Evolutionary conservation across 2,797 vertebrate species (phyloP).

Genomic region (Coregonus suidteri): DNA sequence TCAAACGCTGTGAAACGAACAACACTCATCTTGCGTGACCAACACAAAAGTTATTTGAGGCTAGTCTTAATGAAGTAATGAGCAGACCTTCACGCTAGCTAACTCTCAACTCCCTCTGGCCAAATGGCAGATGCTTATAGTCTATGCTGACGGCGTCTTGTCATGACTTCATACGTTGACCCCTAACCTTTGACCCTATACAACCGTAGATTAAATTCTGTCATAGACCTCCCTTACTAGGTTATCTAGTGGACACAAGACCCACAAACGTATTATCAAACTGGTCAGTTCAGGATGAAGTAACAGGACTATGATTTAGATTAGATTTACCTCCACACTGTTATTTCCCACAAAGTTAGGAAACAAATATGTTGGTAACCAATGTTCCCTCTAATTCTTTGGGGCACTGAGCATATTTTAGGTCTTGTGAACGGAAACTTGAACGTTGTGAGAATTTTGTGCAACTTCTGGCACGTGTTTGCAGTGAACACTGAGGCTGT

Average conservation of each 20-base stretch:
- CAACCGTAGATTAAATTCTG: neutral
- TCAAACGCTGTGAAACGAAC: neutral
- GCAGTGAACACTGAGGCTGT: too few species aligned
- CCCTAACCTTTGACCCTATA: slow-evolving; percentile 39
- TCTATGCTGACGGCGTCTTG: slow-evolving; percentile 46
- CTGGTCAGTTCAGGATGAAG: neutral
- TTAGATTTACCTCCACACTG: neutral
- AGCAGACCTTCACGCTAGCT: slow-evolving; percentile 32
- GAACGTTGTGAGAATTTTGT: too few species aligned
- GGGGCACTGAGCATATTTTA: too few species aligned
- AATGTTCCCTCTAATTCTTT: too few species aligned
- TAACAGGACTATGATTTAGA: neutral
- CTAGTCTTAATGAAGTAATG: slow-evolving; percentile 38
- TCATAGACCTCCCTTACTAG: neutral
- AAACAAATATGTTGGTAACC: too few species aligned
- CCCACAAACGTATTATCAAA: neutral
- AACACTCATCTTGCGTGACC: neutral
- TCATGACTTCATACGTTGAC: slow-evolving; percentile 38
- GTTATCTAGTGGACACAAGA: neutral
- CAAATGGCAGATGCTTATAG: slow-evolving; percentile 50
- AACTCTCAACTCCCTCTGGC: slow-evolving; percentile 12
- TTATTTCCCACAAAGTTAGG: too few species aligned
- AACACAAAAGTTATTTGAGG: slow-evolving; percentile 1
- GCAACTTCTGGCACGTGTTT: too few species aligned
- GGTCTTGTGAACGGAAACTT: too few species aligned